Conservation (phyloP, 2,797 vertebrate genomes). For the Tokudaia muenninki region DNA sequence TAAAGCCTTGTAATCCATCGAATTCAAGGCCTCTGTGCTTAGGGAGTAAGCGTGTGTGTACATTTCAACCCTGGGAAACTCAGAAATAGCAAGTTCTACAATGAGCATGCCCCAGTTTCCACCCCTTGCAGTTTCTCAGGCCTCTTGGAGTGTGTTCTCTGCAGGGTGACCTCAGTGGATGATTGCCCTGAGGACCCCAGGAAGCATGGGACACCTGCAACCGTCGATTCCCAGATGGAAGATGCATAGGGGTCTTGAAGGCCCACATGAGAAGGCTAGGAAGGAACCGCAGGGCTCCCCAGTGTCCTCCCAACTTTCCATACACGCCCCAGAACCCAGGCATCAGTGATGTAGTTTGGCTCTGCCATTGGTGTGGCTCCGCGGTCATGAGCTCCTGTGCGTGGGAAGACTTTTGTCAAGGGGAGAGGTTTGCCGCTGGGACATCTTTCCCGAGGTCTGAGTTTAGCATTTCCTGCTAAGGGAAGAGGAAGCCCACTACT, state of each 20-base stretch:
- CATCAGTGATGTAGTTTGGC: neutral
- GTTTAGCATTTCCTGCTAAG: conserved; percentile 58
- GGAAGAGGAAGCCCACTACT: neutral
- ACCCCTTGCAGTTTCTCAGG: neutral
- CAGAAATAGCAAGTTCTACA: neutral
- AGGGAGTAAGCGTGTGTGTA: neutral
- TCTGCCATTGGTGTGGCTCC: neutral
- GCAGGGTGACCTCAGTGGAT: neutral
- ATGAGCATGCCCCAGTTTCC: neutral
- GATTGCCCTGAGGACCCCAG: neutral
- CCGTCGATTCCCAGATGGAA: neutral
- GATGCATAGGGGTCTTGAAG: neutral
- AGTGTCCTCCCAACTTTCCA: neutral
- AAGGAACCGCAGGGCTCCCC: neutral
- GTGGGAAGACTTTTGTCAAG: neutral
- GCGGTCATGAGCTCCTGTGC: neutral
- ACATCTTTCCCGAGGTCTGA: neutral
- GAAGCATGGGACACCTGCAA: neutral
- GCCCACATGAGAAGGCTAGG: neutral
- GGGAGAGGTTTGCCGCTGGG: neutral
- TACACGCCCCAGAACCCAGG: neutral
- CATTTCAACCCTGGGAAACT: neutral
- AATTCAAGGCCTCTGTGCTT: neutral
- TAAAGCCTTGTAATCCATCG: neutral
- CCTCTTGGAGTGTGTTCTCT: neutral